Percentiles rank a stretch among this genome's conserved stretches.
phyloP scores from a whole-genome alignment of 2,888 invertebrate species.

The Phoenoteleia sp. region DNA sequence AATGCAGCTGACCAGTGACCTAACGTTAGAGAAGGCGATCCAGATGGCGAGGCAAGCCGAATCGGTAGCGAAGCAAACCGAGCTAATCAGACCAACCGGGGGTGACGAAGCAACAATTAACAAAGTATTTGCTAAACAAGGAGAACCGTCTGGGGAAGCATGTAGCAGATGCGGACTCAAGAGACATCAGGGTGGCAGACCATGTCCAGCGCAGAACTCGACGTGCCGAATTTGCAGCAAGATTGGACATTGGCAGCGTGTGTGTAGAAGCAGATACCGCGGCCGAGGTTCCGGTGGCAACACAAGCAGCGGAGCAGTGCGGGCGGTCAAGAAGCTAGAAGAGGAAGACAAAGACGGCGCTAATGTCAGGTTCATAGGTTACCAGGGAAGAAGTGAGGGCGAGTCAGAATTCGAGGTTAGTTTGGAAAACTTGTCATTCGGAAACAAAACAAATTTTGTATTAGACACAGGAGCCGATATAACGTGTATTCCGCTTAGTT shows the following conservation, averaged over 20 bases:
- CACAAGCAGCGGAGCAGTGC: slow-evolving; percentile 75
- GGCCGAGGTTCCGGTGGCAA: too few species aligned
- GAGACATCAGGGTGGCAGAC: slow-evolving; percentile 10
- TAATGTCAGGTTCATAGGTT: background rate
- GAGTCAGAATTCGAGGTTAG: slow-evolving; percentile 31
- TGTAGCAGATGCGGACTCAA: slow-evolving; percentile 44
- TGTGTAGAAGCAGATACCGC: slow-evolving; percentile 71
- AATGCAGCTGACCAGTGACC: slow-evolving; percentile 70
- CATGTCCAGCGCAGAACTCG: slow-evolving; percentile 70
- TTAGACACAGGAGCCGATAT: slow-evolving; percentile 67
- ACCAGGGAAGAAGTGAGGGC: too few species aligned
- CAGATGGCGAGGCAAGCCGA: slow-evolving; percentile 70
- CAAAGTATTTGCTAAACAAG: slow-evolving; percentile 56
- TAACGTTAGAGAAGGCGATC: slow-evolving; percentile 73
- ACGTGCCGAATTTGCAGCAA: slow-evolving; percentile 69
- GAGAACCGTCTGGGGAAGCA: slow-evolving; percentile 8
- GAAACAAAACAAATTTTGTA: slow-evolving; percentile 30
- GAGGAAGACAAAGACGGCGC: slow-evolving; percentile 1
- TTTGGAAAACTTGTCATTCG: slow-evolving; percentile 4
- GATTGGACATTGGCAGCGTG: slow-evolving; percentile 73
- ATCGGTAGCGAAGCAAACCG: slow-evolving; percentile 50
- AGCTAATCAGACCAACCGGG: slow-evolving; percentile 23
- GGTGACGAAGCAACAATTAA: slow-evolving; percentile 19
- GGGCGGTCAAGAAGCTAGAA: slow-evolving; percentile 67
- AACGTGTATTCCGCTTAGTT: slow-evolving; percentile 48